phyloP scores from a whole-genome alignment of 2,888 invertebrate species.

The Ecliptopera silaceata region DNA sequence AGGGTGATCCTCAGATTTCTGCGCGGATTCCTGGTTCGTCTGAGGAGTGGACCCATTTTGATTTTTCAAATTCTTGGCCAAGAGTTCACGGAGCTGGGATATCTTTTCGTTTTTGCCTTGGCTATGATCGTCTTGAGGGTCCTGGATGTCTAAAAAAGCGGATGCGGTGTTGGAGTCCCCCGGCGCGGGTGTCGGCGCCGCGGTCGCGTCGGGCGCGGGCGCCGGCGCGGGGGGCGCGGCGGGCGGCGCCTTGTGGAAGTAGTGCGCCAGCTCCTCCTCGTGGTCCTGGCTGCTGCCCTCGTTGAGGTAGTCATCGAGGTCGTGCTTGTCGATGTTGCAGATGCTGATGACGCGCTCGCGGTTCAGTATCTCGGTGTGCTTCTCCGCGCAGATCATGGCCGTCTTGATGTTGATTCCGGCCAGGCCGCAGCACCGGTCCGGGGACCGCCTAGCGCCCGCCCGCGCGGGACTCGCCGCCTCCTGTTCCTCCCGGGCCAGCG shows the following conservation, averaged over 20 bases:
- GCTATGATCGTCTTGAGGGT: conserved; percentile 76
- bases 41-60: conserved; percentile 65
- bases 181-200: conserved; percentile 32
- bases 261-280: conserved; percentile 92
- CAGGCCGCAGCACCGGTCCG: conserved; percentile 79
- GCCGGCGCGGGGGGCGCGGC: conserved; percentile 37
- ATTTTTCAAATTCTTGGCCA: conserved; percentile 86
- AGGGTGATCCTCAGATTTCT: conserved; percentile 51
- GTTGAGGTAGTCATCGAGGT: conserved; percentile 91
- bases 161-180: conserved; percentile 37
- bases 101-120: conserved; percentile 85
- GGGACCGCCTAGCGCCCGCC: conserved; percentile 58
- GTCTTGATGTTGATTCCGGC: conserved; percentile 73
- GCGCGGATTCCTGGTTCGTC: conserved; percentile 51
- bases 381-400: conserved; percentile 76
- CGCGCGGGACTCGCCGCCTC: conserved; percentile 80
- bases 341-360: conserved; percentile 89
- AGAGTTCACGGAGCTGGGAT: conserved; percentile 87
- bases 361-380: conserved; percentile 81
- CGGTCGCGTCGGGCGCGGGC: conserved; percentile 43
- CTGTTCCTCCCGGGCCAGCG: conserved; percentile 82
- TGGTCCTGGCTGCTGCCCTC: conserved; percentile 90
- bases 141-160: conserved; percentile 74
- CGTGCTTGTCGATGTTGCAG: conserved; percentile 90
- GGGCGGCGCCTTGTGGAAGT: conserved; percentile 85